Evolutionary conservation across 2,888 invertebrate genomes (phyloP).

Genomic region (Heteropelma amictum): DNA sequence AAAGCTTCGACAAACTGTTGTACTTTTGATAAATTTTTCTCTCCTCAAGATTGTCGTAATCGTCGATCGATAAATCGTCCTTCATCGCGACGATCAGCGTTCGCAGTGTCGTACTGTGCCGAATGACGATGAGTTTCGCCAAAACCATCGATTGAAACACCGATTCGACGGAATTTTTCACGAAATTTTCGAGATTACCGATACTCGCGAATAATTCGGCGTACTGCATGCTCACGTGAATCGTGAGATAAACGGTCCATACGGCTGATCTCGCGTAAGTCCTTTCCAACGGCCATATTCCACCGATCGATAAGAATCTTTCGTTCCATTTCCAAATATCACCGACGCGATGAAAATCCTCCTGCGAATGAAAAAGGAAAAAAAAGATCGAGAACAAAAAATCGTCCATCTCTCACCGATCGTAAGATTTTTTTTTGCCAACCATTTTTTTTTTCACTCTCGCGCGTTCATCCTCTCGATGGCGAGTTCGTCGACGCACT

Average conservation of each 20-base stretch:
- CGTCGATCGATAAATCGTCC: conserved; percentile 41
- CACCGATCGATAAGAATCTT: conserved; percentile 53
- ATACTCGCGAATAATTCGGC: conserved; percentile 49
- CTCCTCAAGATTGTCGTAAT: conserved; percentile 48
- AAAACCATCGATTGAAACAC: conserved; percentile 58
- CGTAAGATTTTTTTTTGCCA: background rate
- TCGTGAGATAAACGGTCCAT: conserved; percentile 52
- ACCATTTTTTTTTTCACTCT: no score
- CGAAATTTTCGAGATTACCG: conserved; percentile 47
- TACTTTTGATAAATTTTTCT: conserved; percentile 55
- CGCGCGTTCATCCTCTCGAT: conserved; percentile 27
- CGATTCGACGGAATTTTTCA: conserved; percentile 54
- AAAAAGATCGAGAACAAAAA: no score
- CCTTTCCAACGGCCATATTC: conserved; percentile 55
- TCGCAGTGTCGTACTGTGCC: conserved; percentile 52
- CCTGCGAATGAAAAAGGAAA: conserved; percentile 15
- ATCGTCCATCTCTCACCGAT: background rate
- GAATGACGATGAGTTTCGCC: conserved; percentile 54
- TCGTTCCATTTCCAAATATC: conserved; percentile 50
- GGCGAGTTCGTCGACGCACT: conserved; percentile 22
- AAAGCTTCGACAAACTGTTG: conserved; percentile 53
- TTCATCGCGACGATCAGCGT: conserved; percentile 47
- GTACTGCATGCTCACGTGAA: conserved; percentile 55
- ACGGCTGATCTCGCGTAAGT: conserved; percentile 53
- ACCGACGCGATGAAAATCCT: conserved; percentile 38